Percentiles rank a stretch among this genome's conserved stretches.
Conservation (phyloP, 2,113 vertebrate species). For the Seriola quinqueradiata region DNA sequence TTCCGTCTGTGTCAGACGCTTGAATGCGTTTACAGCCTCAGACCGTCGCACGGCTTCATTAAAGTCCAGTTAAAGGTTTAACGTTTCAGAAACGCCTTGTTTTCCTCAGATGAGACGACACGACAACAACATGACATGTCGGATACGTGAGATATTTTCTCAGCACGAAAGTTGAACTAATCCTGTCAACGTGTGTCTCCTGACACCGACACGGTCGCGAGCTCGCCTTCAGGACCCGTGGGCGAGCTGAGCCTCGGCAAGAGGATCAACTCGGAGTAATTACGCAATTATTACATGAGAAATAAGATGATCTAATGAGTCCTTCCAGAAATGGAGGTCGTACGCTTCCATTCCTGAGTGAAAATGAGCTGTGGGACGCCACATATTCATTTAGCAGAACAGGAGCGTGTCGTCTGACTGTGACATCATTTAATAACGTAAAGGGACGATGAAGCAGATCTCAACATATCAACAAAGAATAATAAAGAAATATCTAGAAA, state of each 20-base stretch:
- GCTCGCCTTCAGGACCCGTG: neutral
- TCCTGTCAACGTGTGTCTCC: neutral
- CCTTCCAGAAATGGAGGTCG: too few relatives aligned
- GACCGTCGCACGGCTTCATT: neutral
- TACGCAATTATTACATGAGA: neutral
- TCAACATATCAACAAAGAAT: neutral
- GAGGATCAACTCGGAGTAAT: neutral
- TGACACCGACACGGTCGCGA: too few relatives aligned
- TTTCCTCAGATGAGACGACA: too few relatives aligned
- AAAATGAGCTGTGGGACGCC: too few relatives aligned
- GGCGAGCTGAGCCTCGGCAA: neutral
- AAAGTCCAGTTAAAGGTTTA: too few relatives aligned
- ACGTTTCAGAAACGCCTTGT: too few relatives aligned
- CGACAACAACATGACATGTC: too few relatives aligned
- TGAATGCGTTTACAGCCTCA: neutral
- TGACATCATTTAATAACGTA: neutral
- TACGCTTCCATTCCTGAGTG: too few relatives aligned
- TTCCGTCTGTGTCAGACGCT: neutral
- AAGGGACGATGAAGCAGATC: neutral
- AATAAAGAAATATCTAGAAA: too few relatives aligned
- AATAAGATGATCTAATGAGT: too few relatives aligned
- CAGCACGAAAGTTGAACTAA: neutral
- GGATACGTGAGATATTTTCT: neutral
- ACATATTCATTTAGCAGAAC: too few relatives aligned
- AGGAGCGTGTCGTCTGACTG: too few relatives aligned